A percentile compares a stretch with the other conserved stretches of the same genome.
phyloP scores from a whole-genome alignment of 92 coral and sea anemone genomes.

The Umimayanthus kanabou region DNA sequence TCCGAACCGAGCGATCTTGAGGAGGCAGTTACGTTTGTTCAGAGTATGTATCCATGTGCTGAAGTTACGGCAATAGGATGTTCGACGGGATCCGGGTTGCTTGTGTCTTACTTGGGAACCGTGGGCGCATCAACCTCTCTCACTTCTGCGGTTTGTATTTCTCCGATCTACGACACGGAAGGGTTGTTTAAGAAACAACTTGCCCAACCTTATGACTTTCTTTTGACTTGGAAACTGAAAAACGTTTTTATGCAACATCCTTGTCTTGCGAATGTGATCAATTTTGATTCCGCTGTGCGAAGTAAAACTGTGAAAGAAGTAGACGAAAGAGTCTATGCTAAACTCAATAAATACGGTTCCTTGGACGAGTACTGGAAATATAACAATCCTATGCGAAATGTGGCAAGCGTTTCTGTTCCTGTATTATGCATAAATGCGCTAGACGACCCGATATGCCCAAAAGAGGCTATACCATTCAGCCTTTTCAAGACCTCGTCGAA shows the following conservation, averaged over 20 bases:
- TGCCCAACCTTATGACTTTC: conserved; percentile 85
- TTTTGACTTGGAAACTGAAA: conserved; percentile 81
- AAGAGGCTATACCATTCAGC: conserved; percentile 90
- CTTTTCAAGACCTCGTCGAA: conserved; percentile 94
- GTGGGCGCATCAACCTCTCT: conserved; percentile 57
- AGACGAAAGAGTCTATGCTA: conserved; percentile 84
- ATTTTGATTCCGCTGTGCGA: conserved; percentile 73
- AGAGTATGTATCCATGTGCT: conserved; percentile 82
- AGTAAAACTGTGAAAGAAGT: conserved; percentile 80
- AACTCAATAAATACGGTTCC: conserved; percentile 74
- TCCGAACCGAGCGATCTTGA: conserved; percentile 85
- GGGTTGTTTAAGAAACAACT: conserved; percentile 64
- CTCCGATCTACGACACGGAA: conserved; percentile 92
- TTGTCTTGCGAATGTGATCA: conserved; percentile 72
- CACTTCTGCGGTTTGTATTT: conserved; percentile 85
- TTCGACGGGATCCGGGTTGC: conserved; percentile 85
- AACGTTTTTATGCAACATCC: conserved; percentile 77
- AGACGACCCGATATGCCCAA: conserved; percentile 89
- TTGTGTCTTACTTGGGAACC: conserved; percentile 89
- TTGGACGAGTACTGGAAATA: conserved; percentile 78
- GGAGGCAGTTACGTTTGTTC: conserved; percentile 81
- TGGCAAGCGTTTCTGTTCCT: conserved; percentile 81
- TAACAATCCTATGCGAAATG: conserved; percentile 86
- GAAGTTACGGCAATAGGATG: conserved; percentile 82
- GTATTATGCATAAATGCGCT: conserved; percentile 90